These are phyloP conservation scores for Cercopithecus petaurista DNA, from an alignment of 2,797 vertebrate genomes.

Conservation along the genomic window DNA sequence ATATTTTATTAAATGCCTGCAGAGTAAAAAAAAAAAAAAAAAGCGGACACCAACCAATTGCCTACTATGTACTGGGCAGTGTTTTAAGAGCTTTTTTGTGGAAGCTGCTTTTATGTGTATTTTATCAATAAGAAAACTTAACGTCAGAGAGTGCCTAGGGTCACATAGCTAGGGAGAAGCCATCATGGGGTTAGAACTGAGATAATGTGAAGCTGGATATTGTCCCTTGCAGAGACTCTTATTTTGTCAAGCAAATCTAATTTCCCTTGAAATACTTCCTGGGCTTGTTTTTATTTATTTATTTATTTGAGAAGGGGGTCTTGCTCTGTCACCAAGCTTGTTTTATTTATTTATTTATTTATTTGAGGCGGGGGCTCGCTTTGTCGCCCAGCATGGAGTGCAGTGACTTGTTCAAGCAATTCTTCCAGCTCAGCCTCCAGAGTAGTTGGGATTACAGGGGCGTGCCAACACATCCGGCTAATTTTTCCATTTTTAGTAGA, in stretches of 20 bases:
- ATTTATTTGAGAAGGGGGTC: not conserved
- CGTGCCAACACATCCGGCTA: too few relatives aligned
- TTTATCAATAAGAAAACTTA: not conserved
- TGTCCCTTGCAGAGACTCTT: not conserved
- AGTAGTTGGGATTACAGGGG: not conserved
- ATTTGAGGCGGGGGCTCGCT: not conserved
- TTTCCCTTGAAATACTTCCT: slow-evolving; percentile 24
- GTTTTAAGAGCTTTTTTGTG: not conserved
- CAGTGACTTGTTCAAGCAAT: not conserved
- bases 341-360: too few relatives aligned
- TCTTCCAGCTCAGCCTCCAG: not conserved
- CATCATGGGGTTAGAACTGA: not conserved
- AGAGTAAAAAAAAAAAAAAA: not conserved
- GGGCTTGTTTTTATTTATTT: not conserved
- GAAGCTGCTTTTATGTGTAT: not conserved
- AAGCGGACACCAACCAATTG: too few relatives aligned
- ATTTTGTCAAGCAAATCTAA: not conserved
- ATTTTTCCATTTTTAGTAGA: too few relatives aligned
- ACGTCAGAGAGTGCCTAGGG: not conserved
- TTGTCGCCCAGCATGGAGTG: not conserved
- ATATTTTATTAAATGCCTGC: not conserved
- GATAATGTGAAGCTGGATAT: not conserved
- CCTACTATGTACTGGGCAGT: not conserved
- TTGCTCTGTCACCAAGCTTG: not conserved
- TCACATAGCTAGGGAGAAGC: not conserved